Conservation (phyloP, 2,113 vertebrate genomes). For the Theristicus caerulescens region DNA sequence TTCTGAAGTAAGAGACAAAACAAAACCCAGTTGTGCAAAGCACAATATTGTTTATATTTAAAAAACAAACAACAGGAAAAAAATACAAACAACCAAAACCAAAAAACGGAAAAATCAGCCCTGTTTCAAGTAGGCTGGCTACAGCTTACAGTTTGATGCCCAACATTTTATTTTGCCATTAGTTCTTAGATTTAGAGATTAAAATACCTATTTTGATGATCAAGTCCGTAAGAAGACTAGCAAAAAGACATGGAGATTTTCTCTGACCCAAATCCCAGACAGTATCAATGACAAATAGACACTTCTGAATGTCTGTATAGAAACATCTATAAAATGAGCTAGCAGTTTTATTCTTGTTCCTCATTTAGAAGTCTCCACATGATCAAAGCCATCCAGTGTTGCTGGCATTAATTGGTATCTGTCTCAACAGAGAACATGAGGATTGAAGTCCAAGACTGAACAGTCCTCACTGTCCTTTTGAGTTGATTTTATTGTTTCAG, state of each 20-base stretch:
- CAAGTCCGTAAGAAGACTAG: background rate
- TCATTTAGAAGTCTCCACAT: background rate
- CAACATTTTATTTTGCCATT: background rate
- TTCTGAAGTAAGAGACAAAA: background rate
- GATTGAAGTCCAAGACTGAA: background rate
- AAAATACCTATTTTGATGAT: background rate
- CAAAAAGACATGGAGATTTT: background rate
- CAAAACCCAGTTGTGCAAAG: background rate
- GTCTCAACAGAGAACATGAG: background rate
- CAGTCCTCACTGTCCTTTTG: background rate
- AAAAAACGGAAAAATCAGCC: background rate
- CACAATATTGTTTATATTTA: background rate
- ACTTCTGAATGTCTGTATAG: background rate
- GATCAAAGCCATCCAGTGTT: background rate
- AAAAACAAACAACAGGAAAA: background rate
- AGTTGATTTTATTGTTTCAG: background rate
- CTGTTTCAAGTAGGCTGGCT: background rate
- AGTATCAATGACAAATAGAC: background rate
- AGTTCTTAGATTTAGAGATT: background rate
- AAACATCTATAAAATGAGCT: background rate
- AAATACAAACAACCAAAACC: background rate
- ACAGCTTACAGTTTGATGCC: background rate
- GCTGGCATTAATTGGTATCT: background rate
- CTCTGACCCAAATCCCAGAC: background rate
- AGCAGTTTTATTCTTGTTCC: background rate